Conservation (phyloP, 1,140 invertebrate genomes). For the Hycleus cichorii region DNA sequence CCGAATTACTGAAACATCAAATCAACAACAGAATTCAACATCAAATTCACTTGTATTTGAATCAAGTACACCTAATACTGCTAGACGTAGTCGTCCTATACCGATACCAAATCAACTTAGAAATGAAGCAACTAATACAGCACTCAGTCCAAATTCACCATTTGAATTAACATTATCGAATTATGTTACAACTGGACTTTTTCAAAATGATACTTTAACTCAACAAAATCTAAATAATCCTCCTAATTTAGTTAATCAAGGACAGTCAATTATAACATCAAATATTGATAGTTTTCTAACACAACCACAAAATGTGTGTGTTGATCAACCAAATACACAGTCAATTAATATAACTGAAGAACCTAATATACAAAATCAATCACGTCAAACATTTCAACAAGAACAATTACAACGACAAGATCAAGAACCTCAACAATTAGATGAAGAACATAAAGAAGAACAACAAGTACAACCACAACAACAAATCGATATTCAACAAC, state of each 20-base stretch:
- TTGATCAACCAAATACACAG: not conserved
- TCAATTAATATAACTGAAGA: not conserved
- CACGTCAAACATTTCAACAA: not conserved
- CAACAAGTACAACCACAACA: not conserved
- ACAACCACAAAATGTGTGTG: not conserved
- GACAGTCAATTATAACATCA: too few relatives aligned
- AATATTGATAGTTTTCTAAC: too few relatives aligned
- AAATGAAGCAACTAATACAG: too few relatives aligned
- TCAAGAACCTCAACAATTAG: not conserved
- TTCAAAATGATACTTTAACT: too few relatives aligned
- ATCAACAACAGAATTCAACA: not conserved
- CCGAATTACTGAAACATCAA: not conserved
- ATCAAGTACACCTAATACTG: not conserved
- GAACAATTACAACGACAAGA: not conserved
- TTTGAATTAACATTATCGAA: too few relatives aligned
- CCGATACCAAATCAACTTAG: not conserved
- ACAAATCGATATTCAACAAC: not conserved
- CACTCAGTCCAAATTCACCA: too few relatives aligned
- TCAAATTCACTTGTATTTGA: conserved; percentile 6
- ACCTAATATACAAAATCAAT: not conserved
- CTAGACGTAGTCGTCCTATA: not conserved
- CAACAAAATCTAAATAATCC: too few relatives aligned
- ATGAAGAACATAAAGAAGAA: not conserved
- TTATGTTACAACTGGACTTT: too few relatives aligned
- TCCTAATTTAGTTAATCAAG: too few relatives aligned